phyloP scores from a whole-genome alignment of 1,140 invertebrate species.

The Drosophila guanche region DNA sequence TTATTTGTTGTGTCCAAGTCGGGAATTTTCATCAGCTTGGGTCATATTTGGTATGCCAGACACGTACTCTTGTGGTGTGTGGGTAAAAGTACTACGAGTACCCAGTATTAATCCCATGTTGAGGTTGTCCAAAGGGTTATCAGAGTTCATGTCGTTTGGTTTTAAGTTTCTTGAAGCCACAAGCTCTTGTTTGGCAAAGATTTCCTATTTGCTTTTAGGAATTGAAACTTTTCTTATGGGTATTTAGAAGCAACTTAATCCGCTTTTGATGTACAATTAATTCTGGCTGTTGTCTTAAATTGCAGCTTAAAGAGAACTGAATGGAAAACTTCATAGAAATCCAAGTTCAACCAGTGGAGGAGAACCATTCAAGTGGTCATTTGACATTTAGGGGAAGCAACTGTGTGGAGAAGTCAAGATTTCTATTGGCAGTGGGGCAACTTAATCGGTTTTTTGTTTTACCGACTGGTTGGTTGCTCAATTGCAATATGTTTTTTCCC shows the following conservation, averaged over 20 bases:
- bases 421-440: slow-evolving; percentile 23
- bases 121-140: slow-evolving; percentile 54
- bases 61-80: slow-evolving; percentile 39
- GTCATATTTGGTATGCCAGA: slow-evolving; percentile 46
- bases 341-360: slow-evolving; percentile 26
- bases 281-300: too few relatives aligned
- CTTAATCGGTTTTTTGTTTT: slow-evolving; percentile 19
- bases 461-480: slow-evolving; percentile 23
- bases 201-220: too few relatives aligned
- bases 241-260: too few relatives aligned
- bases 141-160: slow-evolving; percentile 19
- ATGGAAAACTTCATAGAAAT: background rate
- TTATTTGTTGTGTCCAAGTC: slow-evolving; percentile 27
- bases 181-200: background rate
- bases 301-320: too few relatives aligned
- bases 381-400: slow-evolving; percentile 56
- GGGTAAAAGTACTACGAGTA: slow-evolving; percentile 27
- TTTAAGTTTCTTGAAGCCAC: background rate
- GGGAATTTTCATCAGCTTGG: slow-evolving; percentile 37
- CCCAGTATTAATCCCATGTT: slow-evolving; percentile 3
- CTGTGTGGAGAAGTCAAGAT: slow-evolving; percentile 11
- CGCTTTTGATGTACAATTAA: too few relatives aligned
- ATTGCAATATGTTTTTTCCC: slow-evolving; percentile 36
- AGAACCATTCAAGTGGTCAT: slow-evolving; percentile 37
- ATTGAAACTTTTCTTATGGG: too few relatives aligned